A percentile compares a stretch with the other conserved stretches of the same genome.
These are phyloP conservation scores for Spodoptera exigua DNA, from an alignment of 2,888 invertebrate genomes.

Conservation along the genomic window DNA sequence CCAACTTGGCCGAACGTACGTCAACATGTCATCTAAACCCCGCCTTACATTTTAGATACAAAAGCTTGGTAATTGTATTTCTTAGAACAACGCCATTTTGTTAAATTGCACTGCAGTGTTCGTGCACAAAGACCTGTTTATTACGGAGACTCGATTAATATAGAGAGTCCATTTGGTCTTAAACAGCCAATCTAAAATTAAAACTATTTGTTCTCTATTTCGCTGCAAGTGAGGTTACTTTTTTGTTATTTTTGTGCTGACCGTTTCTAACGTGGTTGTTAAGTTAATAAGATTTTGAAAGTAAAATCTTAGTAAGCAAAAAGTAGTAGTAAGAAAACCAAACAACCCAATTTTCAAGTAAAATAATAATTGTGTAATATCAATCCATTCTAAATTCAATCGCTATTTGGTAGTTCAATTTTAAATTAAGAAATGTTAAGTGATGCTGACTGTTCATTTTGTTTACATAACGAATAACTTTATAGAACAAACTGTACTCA, in stretches of 20 bases:
- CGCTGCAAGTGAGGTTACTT: constrained; percentile 46
- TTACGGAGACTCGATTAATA: constrained; percentile 66
- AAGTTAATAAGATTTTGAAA: too few relatives aligned
- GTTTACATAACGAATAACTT: constrained; percentile 31
- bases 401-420: constrained; percentile 22
- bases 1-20: constrained; percentile 34
- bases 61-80: constrained; percentile 37
- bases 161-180: constrained; percentile 59
- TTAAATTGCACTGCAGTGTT: constrained; percentile 49
- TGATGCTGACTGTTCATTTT: constrained; percentile 51
- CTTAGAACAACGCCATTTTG: constrained; percentile 41
- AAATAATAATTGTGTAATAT: neutral
- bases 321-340: too few relatives aligned
- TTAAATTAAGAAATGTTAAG: constrained; percentile 22
- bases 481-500: constrained; percentile 19
- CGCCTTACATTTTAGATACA: constrained; percentile 39
- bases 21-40: constrained; percentile 40
- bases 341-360: too few relatives aligned
- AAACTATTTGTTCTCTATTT: constrained; percentile 65
- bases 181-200: constrained; percentile 71
- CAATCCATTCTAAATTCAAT: constrained; percentile 1
- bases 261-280: neutral
- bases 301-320: neutral
- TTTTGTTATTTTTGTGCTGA: constrained; percentile 12
- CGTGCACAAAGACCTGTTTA: constrained; percentile 46